Evolutionary conservation across 2,888 invertebrate genomes (phyloP).

Genomic region (Ligdia adustata): DNA sequence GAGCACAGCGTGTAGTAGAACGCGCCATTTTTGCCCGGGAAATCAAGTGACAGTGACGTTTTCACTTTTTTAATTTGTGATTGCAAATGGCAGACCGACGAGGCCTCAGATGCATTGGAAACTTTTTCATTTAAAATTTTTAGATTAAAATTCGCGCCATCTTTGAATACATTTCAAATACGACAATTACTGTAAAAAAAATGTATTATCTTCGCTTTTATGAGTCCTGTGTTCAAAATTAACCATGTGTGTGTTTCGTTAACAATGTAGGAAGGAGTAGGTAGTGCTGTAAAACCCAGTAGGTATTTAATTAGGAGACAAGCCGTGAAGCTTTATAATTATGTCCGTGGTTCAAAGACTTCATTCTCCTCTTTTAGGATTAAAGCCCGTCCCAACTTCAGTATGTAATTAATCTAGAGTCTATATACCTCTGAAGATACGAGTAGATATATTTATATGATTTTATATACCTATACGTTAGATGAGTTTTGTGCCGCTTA

Average conservation of each 20-base stretch:
- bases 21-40: conserved; percentile 31
- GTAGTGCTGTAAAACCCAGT: neutral
- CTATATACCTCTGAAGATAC: neutral
- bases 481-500: no score
- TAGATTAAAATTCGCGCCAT: neutral
- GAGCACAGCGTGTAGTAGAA: conserved; percentile 47
- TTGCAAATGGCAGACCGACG: conserved; percentile 6
- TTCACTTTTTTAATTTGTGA: conserved; percentile 20
- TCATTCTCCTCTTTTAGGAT: conserved; percentile 3
- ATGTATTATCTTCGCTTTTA: no score
- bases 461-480: no score
- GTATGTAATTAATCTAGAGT: conserved; percentile 9
- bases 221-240: no score
- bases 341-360: conserved; percentile 2
- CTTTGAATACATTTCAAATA: no score
- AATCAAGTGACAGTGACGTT: conserved; percentile 23
- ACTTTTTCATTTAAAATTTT: neutral
- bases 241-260: neutral
- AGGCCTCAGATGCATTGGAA: neutral
- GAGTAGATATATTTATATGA: no score
- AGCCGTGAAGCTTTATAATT: conserved; percentile 8
- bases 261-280: neutral
- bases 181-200: no score
- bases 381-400: conserved; percentile 7
- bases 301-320: conserved; percentile 6